Evolutionary conservation across 2,888 invertebrate species (phyloP).

Genomic region (Caenorhabditis sp.): DNA sequence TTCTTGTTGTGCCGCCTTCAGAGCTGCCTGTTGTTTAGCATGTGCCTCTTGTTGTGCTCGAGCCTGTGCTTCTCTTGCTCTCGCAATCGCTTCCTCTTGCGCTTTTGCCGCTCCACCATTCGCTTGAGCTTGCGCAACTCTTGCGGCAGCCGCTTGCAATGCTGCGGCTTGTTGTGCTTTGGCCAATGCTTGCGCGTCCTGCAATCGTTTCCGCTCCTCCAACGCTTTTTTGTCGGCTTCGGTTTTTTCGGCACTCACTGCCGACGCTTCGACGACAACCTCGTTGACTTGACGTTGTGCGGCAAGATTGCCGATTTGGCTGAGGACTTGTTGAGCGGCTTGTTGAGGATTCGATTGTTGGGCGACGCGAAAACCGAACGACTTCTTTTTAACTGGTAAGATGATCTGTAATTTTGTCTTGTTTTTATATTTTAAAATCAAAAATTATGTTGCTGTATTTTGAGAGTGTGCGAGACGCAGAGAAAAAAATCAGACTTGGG

Average conservation of each 20-base stretch:
- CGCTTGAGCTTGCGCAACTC: conserved; percentile 42
- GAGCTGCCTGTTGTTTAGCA: conserved; percentile 25
- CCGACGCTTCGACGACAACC: conserved; percentile 29
- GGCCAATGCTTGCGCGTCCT: conserved; percentile 46
- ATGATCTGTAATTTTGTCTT: conserved; percentile 11
- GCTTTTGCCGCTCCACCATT: conserved; percentile 34
- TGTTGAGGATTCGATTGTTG: conserved; percentile 33
- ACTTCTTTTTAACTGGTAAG: conserved; percentile 10
- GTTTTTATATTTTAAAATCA: too few relatives aligned
- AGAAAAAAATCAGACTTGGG: too few relatives aligned
- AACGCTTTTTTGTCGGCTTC: conserved; percentile 45
- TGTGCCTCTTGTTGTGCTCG: conserved; percentile 31
- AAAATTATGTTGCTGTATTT: too few relatives aligned
- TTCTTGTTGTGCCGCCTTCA: conserved; percentile 35
- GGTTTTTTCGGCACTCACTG: conserved; percentile 27
- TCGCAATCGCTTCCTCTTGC: conserved; percentile 26
- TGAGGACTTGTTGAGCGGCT: conserved; percentile 44
- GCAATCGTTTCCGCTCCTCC: conserved; percentile 44
- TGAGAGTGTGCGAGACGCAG: too few relatives aligned
- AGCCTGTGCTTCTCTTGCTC: conserved; percentile 35
- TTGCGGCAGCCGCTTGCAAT: conserved; percentile 50
- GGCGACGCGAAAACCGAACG: conserved; percentile 42
- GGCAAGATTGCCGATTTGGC: conserved; percentile 46
- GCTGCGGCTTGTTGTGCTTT: conserved; percentile 53
- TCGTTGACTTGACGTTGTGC: conserved; percentile 44